These are phyloP conservation scores for Papilio elwesi DNA, from an alignment of 2,888 invertebrate genomes.

Conservation along the genomic window DNA sequence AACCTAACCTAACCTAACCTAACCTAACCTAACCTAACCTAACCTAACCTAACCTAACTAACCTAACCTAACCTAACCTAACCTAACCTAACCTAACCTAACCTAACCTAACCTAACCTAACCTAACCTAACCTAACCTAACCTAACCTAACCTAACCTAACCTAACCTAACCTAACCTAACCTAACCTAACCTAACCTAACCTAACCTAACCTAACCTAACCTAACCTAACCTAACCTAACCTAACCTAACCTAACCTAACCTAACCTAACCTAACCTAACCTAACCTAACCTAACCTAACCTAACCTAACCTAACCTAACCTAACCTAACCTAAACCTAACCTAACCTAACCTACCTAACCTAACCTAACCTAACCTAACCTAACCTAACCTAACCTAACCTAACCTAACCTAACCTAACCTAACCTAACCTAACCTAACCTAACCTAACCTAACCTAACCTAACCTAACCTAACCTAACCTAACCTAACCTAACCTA, in stretches of 20 bases:
- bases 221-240: constrained; percentile 45
- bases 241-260: constrained; percentile 44
- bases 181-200: constrained; percentile 46
- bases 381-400: constrained; percentile 44
- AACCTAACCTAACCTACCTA: no score
- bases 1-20: constrained; percentile 47
- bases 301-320: constrained; percentile 35
- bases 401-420: constrained; percentile 43
- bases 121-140: constrained; percentile 48
- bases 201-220: constrained; percentile 42
- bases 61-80: constrained; percentile 49
- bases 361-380: constrained; percentile 44
- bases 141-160: constrained; percentile 49
- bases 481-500: constrained; percentile 50
- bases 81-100: constrained; percentile 45
- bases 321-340: no score
- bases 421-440: constrained; percentile 48
- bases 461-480: constrained; percentile 46
- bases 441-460: constrained; percentile 45
- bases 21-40: constrained; percentile 51
- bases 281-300: constrained; percentile 43
- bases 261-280: constrained; percentile 46
- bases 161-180: constrained; percentile 44
- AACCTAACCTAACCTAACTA: constrained; percentile 46
- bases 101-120: constrained; percentile 22